Base-by-base conservation (phyloP, 2,113 vertebrate species). In the Hyperoodon ampullatus region DNA sequence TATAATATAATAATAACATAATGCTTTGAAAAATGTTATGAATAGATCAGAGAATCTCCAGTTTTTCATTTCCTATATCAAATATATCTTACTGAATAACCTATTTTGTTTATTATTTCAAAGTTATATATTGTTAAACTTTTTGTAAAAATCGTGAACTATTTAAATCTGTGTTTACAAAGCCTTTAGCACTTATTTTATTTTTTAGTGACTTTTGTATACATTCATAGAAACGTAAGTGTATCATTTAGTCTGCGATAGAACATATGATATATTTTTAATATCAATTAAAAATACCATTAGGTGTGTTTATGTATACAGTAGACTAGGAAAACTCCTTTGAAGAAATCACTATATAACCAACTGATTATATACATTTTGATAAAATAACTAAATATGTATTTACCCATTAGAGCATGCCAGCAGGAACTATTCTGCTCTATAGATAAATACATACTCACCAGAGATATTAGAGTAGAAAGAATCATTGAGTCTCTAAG, bases 301-400 rank as follows among this genome's bases (percentile, higher is more conserved):
- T 78, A 50, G 5, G 4, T 84, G 4, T 74, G 12, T 47, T 33
- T 58, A 65, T 60, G 13, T 44, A 55, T 77, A 77, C 2, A 72
- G 63, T 0, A 66, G 3, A 81, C 4, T 30, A 88, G 44, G 65
- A n/a, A 72, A 83, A n/a, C 0, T 88, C 66, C 12, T 93, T 65
- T 66, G 47, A 97, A 97, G 83, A 93, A 12, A 87, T 39, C 23
- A 55, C 33, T 96, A 47, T 23, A 33, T 85, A 68, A 91, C 4
- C 30, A 83, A 68, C 90, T 97, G 33, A 97, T 93, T 18, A 88
- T 26, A 97, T 95, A 97, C 13, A 88, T 92, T 92, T 58, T 93
- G 61, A 95, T 93, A 68, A 92, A 97, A 60, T 18, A 97, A 70
- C 35, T 75, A 97, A 98, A 96, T 85, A 96, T 6, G 3, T 68